Conservation (phyloP, 2,797 vertebrate species). For the Hozukius guyotensis region DNA sequence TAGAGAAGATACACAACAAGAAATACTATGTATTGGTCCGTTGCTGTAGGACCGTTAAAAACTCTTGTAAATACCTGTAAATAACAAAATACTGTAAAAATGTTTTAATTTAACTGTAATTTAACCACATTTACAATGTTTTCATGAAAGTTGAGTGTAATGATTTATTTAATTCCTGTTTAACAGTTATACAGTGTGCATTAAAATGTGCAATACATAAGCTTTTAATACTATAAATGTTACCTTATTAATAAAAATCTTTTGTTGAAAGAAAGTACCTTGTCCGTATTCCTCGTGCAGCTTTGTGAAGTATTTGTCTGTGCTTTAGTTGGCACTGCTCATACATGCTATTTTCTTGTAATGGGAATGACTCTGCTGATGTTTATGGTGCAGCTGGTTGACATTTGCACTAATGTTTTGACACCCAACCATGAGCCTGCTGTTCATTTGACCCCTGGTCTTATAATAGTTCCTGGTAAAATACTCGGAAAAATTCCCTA, state of each 20-base stretch:
- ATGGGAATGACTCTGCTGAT: slow-evolving; percentile 8
- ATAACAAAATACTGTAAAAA: slow-evolving; percentile 12
- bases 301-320: neutral
- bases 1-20: slow-evolving; percentile 31
- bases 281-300: neutral
- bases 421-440: neutral
- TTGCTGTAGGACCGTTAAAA: neutral
- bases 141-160: neutral
- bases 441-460: slow-evolving; percentile 28
- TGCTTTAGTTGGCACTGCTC: neutral
- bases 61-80: neutral
- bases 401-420: slow-evolving; percentile 39
- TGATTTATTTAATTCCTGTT: neutral
- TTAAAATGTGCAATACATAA: slow-evolving; percentile 28
- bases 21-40: neutral
- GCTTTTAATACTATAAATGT: slow-evolving; percentile 39
- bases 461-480: slow-evolving; percentile 2
- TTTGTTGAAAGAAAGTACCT: neutral
- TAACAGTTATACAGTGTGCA: neutral
- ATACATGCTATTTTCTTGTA: neutral
- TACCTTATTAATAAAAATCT: slow-evolving; percentile 36
- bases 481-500: neutral
- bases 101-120: slow-evolving; percentile 17
- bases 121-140: slow-evolving; percentile 3
- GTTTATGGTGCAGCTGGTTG: slow-evolving; percentile 43